Percentiles rank a stretch among this genome's conserved stretches.
Conservation (phyloP, 2,888 invertebrate species). For the Chloroclysta siterata region DNA sequence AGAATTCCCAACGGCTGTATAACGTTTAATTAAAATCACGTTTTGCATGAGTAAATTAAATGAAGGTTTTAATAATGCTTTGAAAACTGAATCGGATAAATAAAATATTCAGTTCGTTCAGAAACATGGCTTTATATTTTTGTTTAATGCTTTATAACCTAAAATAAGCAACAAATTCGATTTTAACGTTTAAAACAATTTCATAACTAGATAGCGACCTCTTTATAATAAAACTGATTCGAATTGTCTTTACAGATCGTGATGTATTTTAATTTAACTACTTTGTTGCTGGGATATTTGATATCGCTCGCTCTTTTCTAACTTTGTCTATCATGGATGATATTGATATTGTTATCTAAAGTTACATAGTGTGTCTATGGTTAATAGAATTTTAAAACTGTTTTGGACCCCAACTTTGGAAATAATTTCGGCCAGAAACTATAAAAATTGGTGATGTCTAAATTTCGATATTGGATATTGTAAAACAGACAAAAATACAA, state of each 20-base stretch:
- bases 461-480: no score
- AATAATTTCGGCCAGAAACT: no score
- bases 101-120: neutral
- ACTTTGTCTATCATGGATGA: slow-evolving; percentile 12
- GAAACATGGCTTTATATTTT: neutral
- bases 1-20: no score
- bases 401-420: no score
- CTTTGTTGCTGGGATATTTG: slow-evolving; percentile 32
- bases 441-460: no score
- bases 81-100: no score
- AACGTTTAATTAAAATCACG: no score
- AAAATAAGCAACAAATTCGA: neutral
- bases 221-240: slow-evolving; percentile 23
- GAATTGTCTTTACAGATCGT: slow-evolving; percentile 36
- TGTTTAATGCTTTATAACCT: neutral
- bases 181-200: neutral
- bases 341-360: neutral
- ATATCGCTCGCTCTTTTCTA: slow-evolving; percentile 21
- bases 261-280: slow-evolving; percentile 40
- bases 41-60: no score
- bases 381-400: no score
- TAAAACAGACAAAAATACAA: no score
- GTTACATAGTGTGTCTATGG: no score
- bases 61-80: no score
- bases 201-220: slow-evolving; percentile 10